Percentiles rank a stretch among this genome's conserved stretches.
These are phyloP conservation scores for Leguminivora glycinivorella DNA, from an alignment of 1,140 invertebrate genomes.

Conservation along the genomic window DNA sequence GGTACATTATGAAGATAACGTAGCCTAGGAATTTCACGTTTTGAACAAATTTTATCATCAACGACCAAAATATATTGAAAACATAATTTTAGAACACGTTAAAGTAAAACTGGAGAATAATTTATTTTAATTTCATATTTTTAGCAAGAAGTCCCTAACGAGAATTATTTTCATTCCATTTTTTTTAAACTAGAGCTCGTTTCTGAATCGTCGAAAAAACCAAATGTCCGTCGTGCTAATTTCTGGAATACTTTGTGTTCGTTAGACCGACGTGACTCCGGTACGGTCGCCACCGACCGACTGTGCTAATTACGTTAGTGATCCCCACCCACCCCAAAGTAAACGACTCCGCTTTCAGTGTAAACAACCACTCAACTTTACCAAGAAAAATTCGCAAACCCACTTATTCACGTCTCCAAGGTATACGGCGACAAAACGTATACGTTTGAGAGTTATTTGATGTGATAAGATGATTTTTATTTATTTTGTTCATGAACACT, in stretches of 20 bases:
- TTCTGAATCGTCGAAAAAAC: slow-evolving; percentile 5
- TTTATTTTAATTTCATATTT: no score
- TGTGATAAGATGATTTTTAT: slow-evolving; percentile 38
- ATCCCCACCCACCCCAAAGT: slow-evolving; percentile 55
- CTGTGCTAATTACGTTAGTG: slow-evolving; percentile 69
- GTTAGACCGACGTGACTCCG: slow-evolving; percentile 29
- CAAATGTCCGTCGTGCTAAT: slow-evolving; percentile 2
- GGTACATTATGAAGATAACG: no score
- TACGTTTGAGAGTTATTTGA: slow-evolving; percentile 42
- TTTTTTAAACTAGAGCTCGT: slow-evolving; percentile 16
- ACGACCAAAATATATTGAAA: no score
- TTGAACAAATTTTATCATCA: no score
- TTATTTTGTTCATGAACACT: neutral
- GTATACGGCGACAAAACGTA: slow-evolving; percentile 52
- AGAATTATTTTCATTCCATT: no score
- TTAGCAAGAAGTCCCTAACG: no score
- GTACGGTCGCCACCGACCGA: slow-evolving; percentile 37
- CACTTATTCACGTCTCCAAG: slow-evolving; percentile 66
- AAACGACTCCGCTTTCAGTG: slow-evolving; percentile 68
- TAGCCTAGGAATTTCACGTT: no score
- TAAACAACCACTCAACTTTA: slow-evolving; percentile 69
- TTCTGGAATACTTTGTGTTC: slow-evolving; percentile 28
- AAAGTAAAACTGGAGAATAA: neutral
- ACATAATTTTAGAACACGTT: no score
- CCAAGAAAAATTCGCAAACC: slow-evolving; percentile 70